A percentile compares a stretch with the other conserved stretches of the same genome.
Conservation (phyloP, 2,113 vertebrate genomes). For the Oreocharis arfaki region DNA sequence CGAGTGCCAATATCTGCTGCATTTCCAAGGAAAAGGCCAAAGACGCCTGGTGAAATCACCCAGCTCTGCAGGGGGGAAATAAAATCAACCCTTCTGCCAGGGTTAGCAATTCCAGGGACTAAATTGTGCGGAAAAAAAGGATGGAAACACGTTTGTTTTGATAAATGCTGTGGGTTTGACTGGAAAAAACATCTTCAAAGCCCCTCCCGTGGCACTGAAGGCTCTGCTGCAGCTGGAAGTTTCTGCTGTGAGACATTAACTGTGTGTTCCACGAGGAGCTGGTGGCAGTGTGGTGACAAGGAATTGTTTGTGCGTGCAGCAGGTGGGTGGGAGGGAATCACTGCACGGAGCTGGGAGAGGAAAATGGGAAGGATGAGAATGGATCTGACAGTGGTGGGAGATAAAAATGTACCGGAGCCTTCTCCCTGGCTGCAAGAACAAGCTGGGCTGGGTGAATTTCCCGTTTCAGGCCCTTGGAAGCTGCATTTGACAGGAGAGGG, state of each 20-base stretch:
- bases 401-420: accelerated
- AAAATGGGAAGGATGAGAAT: not conserved
- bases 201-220: not conserved
- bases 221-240: not conserved
- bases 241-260: not conserved
- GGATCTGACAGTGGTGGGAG: not conserved
- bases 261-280: not conserved
- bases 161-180: not conserved
- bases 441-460: not conserved
- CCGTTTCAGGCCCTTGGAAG: not conserved
- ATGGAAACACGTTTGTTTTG: not conserved
- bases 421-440: not conserved
- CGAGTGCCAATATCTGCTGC: accelerated
- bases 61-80: not conserved
- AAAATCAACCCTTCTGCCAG: not conserved
- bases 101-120: not conserved
- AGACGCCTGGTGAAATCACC: not conserved
- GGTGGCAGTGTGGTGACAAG: not conserved
- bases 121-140: not conserved
- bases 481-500: not conserved
- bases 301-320: not conserved
- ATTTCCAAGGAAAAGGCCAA: not conserved
- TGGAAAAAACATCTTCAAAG: not conserved
- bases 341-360: not conserved
- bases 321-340: not conserved